phyloP scores from a whole-genome alignment of 2,113 vertebrate genomes.

The Oxygymnocypris stewartii region DNA sequence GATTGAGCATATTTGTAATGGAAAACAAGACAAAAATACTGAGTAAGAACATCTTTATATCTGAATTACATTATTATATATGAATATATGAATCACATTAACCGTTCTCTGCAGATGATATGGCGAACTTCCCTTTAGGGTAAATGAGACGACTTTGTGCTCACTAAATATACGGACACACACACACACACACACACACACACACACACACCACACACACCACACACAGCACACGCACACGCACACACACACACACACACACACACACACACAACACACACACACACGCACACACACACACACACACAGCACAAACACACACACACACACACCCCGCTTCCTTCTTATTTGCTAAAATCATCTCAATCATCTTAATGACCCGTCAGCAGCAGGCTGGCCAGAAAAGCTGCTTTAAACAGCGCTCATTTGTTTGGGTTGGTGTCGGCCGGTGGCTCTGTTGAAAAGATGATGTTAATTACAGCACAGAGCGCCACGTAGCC shows the following conservation, averaged over 20 bases:
- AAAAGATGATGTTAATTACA: slow-evolving; percentile 73
- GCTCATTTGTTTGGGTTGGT: slow-evolving; percentile 67
- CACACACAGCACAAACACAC: too few species aligned
- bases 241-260: too few species aligned
- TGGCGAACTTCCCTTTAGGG: neutral
- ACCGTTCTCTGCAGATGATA: neutral
- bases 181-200: too few species aligned
- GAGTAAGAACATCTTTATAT: too few species aligned
- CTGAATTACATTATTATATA: too few species aligned
- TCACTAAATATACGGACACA: neutral
- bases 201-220: too few species aligned
- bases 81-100: neutral
- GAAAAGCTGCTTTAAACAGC: slow-evolving; percentile 63
- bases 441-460: slow-evolving; percentile 61
- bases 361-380: slow-evolving; percentile 69
- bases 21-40: neutral
- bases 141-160: slow-evolving; percentile 11
- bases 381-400: slow-evolving; percentile 57
- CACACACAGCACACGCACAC: too few species aligned
- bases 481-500: slow-evolving; percentile 57
- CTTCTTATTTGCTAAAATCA: slow-evolving; percentile 36
- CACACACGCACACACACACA: too few species aligned
- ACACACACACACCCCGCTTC: slow-evolving; percentile 30
- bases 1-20: too few species aligned
- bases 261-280: too few species aligned